phyloP scores from a whole-genome alignment of 2,113 vertebrate species.

The Lanius collurio region DNA sequence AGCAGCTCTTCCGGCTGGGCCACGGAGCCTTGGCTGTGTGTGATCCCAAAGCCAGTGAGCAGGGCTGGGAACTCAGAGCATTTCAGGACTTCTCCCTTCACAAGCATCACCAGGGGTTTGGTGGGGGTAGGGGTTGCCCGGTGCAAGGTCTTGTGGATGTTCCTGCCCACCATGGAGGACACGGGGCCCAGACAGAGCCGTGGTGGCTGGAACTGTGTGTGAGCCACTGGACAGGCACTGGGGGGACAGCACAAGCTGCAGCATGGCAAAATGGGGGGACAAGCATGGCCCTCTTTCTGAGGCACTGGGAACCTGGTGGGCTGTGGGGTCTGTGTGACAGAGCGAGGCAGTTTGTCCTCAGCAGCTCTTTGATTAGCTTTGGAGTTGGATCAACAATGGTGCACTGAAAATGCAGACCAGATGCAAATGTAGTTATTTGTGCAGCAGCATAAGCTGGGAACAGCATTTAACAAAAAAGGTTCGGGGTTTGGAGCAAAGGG shows the following conservation, averaged over 20 bases:
- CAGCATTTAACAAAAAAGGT: not conserved
- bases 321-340: rapidly evolving
- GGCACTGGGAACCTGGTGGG: not conserved
- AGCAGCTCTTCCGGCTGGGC: rapidly evolving
- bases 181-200: rapidly evolving
- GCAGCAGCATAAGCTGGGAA: not conserved
- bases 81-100: not conserved
- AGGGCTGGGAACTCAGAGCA: rapidly evolving
- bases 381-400: not conserved
- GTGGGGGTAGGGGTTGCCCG: rapidly evolving
- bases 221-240: not conserved
- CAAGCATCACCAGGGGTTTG: too few species aligned
- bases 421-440: not conserved
- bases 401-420: not conserved
- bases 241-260: not conserved
- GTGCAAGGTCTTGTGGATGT: not conserved
- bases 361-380: not conserved
- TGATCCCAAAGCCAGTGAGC: rapidly evolving
- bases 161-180: too few species aligned
- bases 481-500: not conserved
- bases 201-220: not conserved
- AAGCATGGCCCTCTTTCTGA: rapidly evolving
- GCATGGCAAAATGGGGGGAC: too few species aligned
- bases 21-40: rapidly evolving
- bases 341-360: not conserved